phyloP scores from a whole-genome alignment of 2,888 invertebrate species.

The Eilema depressum region DNA sequence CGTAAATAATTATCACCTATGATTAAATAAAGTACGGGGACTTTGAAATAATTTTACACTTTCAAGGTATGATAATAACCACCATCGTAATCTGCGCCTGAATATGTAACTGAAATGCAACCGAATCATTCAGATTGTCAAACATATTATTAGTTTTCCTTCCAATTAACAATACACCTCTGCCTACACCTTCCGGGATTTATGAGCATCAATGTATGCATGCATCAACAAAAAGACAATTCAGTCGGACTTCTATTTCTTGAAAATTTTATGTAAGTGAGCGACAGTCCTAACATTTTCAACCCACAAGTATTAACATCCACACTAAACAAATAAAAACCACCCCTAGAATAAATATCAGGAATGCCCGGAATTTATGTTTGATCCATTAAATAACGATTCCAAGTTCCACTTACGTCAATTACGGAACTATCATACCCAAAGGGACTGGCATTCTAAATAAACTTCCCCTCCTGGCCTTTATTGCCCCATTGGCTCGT shows the following conservation, averaged over 20 bases:
- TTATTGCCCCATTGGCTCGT: constrained; percentile 12
- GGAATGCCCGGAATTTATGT: constrained; percentile 12
- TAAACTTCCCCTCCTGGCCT: constrained; percentile 22
- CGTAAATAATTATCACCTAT: no score
- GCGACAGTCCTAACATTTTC: background rate
- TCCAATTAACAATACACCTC: no score
- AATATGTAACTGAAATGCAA: no score
- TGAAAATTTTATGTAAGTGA: background rate
- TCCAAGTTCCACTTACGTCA: constrained; percentile 46
- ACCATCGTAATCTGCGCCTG: no score
- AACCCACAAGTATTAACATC: background rate
- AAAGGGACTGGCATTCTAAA: constrained; percentile 47
- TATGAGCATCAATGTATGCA: no score
- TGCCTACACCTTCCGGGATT: no score
- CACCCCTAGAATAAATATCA: constrained; percentile 5
- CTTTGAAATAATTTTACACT: no score
- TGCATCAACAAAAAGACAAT: background rate
- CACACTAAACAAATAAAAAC: background rate
- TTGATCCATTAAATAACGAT: constrained; percentile 36
- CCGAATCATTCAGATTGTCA: no score
- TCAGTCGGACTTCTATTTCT: background rate
- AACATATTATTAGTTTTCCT: no score
- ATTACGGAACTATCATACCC: constrained; percentile 44
- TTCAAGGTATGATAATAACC: no score
- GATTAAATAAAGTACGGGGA: no score